Conservation (phyloP, 2,797 vertebrate species). For the Mus minutoides region DNA sequence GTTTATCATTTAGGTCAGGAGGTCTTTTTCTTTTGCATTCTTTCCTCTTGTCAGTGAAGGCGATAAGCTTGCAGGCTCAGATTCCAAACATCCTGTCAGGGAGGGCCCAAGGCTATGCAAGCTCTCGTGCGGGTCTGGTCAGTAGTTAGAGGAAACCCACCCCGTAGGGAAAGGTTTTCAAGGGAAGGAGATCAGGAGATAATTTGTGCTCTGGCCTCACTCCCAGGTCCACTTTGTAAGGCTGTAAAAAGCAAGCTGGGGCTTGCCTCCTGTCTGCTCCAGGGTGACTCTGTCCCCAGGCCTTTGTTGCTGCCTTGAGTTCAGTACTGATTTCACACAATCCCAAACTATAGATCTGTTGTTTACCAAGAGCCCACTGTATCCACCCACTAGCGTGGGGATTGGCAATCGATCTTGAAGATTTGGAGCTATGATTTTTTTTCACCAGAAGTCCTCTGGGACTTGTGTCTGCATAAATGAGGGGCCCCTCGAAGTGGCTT, state of each 20-base stretch:
- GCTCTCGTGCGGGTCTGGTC: neutral
- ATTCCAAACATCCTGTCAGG: too few relatives aligned
- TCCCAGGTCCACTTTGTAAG: neutral
- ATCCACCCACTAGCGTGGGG: neutral
- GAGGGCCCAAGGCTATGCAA: too few relatives aligned
- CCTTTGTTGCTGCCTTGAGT: neutral
- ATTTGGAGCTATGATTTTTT: neutral
- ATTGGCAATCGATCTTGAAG: neutral
- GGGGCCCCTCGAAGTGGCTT: neutral
- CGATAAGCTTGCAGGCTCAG: neutral
- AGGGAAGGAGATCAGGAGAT: neutral
- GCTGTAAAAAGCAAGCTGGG: neutral
- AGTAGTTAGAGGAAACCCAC: neutral
- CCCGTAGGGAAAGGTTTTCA: neutral
- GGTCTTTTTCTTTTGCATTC: neutral
- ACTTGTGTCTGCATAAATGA: neutral
- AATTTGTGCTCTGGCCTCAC: neutral
- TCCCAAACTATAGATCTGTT: neutral
- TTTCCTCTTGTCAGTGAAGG: neutral
- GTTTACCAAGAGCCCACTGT: neutral
- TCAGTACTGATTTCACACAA: neutral
- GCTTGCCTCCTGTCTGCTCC: neutral
- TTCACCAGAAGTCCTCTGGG: neutral
- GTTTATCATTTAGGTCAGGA: neutral
- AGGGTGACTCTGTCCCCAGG: neutral